Evolutionary conservation across 2,113 vertebrate species (phyloP).

Genomic region (Collichthys lucidus): DNA sequence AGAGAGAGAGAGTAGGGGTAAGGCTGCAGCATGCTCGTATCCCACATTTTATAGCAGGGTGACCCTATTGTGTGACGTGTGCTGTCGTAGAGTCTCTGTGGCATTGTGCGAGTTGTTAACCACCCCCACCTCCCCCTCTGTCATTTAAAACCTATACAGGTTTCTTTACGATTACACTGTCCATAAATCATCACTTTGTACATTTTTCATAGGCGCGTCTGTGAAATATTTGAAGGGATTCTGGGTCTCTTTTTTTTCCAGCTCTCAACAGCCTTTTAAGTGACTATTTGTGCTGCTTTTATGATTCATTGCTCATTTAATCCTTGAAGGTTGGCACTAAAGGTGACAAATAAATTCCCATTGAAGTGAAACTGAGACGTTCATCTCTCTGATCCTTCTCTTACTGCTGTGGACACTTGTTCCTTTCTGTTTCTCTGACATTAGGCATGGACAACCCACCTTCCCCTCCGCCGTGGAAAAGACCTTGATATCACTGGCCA

Average conservation of each 20-base stretch:
- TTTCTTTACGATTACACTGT: slow-evolving; percentile 1
- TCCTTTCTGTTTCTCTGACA: slow-evolving; percentile 70
- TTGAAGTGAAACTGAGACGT: slow-evolving; percentile 79
- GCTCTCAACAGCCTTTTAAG: slow-evolving; percentile 59
- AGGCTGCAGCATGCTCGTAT: slow-evolving; percentile 66
- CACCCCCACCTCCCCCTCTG: background rate
- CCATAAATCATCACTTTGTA: slow-evolving; percentile 19
- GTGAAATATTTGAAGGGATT: slow-evolving; percentile 18
- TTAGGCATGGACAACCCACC: slow-evolving; percentile 73
- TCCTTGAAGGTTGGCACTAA: slow-evolving; percentile 63
- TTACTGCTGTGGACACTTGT: slow-evolving; percentile 69
- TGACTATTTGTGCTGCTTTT: slow-evolving; percentile 68
- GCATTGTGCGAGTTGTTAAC: slow-evolving; percentile 34
- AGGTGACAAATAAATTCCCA: slow-evolving; percentile 68
- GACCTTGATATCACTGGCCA: slow-evolving; percentile 69
- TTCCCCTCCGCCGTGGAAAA: slow-evolving; percentile 50
- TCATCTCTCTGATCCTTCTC: slow-evolving; percentile 69
- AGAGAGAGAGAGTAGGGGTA: slow-evolving; percentile 54
- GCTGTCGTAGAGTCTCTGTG: too few species aligned
- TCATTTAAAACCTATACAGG: slow-evolving; percentile 21
- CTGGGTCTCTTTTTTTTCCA: background rate
- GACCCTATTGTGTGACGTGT: slow-evolving; percentile 72
- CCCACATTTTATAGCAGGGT: slow-evolving; percentile 88
- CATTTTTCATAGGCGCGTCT: slow-evolving; percentile 19
- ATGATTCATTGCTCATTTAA: slow-evolving; percentile 72